phyloP scores from a whole-genome alignment of 2,888 invertebrate genomes.

The Platycnemis pennipes region DNA sequence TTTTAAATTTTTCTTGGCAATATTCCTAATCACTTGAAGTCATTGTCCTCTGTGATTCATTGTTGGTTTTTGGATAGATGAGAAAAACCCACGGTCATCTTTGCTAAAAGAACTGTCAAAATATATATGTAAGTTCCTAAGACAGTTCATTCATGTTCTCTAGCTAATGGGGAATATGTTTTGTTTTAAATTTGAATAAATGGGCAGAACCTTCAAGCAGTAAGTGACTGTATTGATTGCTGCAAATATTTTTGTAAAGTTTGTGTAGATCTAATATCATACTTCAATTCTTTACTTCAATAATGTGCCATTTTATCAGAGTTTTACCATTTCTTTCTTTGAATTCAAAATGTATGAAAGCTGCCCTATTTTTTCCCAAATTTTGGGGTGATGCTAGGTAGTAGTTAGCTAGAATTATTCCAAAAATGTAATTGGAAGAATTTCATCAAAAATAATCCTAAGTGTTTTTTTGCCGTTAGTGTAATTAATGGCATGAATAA shows the following conservation, averaged over 20 bases:
- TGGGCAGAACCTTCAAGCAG: slow-evolving; percentile 11
- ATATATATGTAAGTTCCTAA: slow-evolving; percentile 46
- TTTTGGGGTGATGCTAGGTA: neutral
- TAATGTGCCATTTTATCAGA: slow-evolving; percentile 19
- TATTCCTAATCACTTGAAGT: neutral
- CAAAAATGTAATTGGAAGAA: neutral
- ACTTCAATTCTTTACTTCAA: neutral
- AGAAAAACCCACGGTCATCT: neutral
- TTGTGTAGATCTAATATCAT: slow-evolving; percentile 17
- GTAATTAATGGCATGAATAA: neutral
- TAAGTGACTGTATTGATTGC: neutral
- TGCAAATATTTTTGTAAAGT: slow-evolving; percentile 63
- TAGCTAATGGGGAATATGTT: slow-evolving; percentile 2
- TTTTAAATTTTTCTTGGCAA: slow-evolving; percentile 34
- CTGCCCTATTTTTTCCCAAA: slow-evolving; percentile 2
- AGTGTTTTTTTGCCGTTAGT: neutral
- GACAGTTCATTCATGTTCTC: slow-evolving; percentile 41
- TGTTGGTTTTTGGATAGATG: neutral
- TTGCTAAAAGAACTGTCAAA: slow-evolving; percentile 32
- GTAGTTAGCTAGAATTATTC: slow-evolving; percentile 1
- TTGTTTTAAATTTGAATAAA: slow-evolving; percentile 54
- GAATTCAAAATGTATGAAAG: neutral
- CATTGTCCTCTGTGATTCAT: slow-evolving; percentile 37
- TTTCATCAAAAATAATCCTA: neutral
- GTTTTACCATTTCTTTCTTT: neutral